Percentiles rank a stretch among this genome's conserved stretches.
Evolutionary conservation across 2,888 invertebrate species (phyloP).

Genomic region (Drosophila nigricruria): DNA sequence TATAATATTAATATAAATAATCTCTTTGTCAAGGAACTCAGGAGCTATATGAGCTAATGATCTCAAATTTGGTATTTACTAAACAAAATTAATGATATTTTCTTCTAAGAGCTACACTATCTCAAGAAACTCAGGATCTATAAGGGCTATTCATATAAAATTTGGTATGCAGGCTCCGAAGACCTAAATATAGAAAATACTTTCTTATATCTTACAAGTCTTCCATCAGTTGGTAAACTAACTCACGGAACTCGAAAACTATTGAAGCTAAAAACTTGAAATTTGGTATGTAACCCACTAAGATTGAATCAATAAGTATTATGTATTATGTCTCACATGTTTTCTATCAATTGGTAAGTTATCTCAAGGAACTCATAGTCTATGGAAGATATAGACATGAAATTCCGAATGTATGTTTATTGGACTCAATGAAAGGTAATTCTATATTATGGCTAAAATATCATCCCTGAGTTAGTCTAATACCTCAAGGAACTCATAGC

Average conservation of each 20-base stretch:
- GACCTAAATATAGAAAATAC: fast-evolving
- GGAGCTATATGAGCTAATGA: neutral
- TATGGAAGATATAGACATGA: neutral
- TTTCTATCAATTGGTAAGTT: neutral
- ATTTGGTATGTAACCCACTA: neutral
- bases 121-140: neutral
- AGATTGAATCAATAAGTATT: fast-evolving
- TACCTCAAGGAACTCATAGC: no score
- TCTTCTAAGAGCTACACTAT: neutral
- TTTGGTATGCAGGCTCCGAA: no score
- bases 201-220: fast-evolving
- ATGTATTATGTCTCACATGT: neutral
- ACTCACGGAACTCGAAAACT: neutral
- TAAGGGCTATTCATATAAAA: neutral
- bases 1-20: neutral
- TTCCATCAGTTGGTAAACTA: neutral
- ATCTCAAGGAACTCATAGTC: slow-evolving; percentile 1
- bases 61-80: neutral
- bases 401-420: no score
- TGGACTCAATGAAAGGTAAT: no score
- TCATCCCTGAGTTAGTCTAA: no score
- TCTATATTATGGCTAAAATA: no score
- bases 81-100: no score
- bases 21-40: slow-evolving; percentile 1
- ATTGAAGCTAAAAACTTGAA: neutral